Evolutionary conservation across 1,140 invertebrate genomes (phyloP).

Genomic region (Bombyx mandarina): DNA sequence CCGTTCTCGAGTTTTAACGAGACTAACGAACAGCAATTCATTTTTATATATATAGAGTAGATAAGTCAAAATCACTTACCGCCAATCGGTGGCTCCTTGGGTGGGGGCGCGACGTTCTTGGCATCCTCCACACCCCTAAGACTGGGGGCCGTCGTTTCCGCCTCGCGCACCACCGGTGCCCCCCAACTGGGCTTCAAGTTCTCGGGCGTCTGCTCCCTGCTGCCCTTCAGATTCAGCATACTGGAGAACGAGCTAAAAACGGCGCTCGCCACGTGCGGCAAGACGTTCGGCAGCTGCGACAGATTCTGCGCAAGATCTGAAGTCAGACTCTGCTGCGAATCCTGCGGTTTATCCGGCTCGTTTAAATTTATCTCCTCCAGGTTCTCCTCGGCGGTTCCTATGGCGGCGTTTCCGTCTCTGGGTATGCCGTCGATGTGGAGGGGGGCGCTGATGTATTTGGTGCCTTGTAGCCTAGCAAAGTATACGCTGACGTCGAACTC

Average conservation of each 20-base stretch:
- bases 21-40: too few relatives aligned
- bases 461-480: slow-evolving; percentile 59
- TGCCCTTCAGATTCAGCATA: slow-evolving; percentile 55
- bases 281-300: slow-evolving; percentile 66
- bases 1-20: too few relatives aligned
- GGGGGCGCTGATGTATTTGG: slow-evolving; percentile 53
- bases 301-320: slow-evolving; percentile 72
- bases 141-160: slow-evolving; percentile 11
- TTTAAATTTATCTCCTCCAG: slow-evolving; percentile 63
- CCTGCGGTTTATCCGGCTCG: slow-evolving; percentile 37
- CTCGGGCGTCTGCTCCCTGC: slow-evolving; percentile 44
- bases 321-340: slow-evolving; percentile 63
- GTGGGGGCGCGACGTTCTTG: slow-evolving; percentile 35
- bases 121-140: slow-evolving; percentile 21
- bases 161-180: not conserved
- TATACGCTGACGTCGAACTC: slow-evolving; percentile 68
- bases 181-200: slow-evolving; percentile 7
- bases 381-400: slow-evolving; percentile 41
- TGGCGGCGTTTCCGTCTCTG: slow-evolving; percentile 33
- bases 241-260: slow-evolving; percentile 74
- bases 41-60: too few relatives aligned
- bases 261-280: slow-evolving; percentile 72
- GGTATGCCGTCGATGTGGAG: slow-evolving; percentile 30
- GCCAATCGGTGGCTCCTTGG: slow-evolving; percentile 32
- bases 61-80: slow-evolving; percentile 28